Conservation (phyloP, 2,797 vertebrate genomes). For the Epinephelus coioides region DNA sequence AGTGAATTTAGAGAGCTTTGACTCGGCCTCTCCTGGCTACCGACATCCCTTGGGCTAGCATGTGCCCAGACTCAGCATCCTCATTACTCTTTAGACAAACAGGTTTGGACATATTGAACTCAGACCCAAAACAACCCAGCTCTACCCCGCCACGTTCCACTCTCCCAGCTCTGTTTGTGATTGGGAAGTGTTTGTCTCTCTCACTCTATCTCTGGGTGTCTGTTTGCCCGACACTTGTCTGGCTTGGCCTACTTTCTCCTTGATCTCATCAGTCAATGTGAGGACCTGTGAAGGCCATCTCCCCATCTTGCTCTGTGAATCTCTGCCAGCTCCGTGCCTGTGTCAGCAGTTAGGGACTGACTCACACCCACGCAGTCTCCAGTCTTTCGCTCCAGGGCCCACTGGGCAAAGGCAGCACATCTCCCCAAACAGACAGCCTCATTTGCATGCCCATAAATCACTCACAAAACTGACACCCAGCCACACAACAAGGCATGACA, state of each 20-base stretch:
- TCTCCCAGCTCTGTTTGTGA: slow-evolving; percentile 67
- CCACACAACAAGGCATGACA: slow-evolving; percentile 63
- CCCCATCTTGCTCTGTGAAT: slow-evolving; percentile 69
- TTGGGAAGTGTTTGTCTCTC: slow-evolving; percentile 72
- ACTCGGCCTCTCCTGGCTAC: slow-evolving; percentile 54
- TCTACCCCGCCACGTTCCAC: slow-evolving; percentile 48
- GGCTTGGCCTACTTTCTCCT: slow-evolving; percentile 81
- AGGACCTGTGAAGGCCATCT: slow-evolving; percentile 82
- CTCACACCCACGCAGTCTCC: slow-evolving; percentile 72
- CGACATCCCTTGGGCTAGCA: slow-evolving; percentile 57
- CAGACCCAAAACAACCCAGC: slow-evolving; percentile 72
- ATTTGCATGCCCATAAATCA: slow-evolving; percentile 86
- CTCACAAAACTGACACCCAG: slow-evolving; percentile 69
- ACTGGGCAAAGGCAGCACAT: slow-evolving; percentile 70
- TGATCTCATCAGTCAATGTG: slow-evolving; percentile 84
- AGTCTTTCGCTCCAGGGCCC: slow-evolving; percentile 66
- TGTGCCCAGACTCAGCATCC: slow-evolving; percentile 57
- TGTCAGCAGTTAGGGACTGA: slow-evolving; percentile 82
- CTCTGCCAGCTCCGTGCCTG: slow-evolving; percentile 75
- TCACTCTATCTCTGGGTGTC: slow-evolving; percentile 67
- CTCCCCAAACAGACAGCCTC: slow-evolving; percentile 76
- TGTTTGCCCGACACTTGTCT: slow-evolving; percentile 81
- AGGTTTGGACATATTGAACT: slow-evolving; percentile 80
- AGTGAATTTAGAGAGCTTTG: slow-evolving; percentile 62
- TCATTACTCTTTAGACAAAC: slow-evolving; percentile 82